Evolutionary conservation across 2,888 invertebrate genomes (phyloP).

Genomic region (Cryptus armator): DNA sequence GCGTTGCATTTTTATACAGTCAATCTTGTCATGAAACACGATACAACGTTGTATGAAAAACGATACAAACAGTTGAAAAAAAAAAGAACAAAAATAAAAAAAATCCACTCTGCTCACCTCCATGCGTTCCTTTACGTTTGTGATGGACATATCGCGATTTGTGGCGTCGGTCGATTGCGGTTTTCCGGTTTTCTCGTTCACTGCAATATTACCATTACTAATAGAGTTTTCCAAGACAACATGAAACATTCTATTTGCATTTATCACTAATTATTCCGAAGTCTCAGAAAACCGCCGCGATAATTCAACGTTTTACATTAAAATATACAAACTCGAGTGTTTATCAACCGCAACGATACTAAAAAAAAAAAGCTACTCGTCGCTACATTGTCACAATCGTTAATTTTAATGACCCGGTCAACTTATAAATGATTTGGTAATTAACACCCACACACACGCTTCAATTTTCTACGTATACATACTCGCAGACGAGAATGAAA

Average conservation of each 20-base stretch:
- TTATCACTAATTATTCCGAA: background rate
- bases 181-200: slow-evolving; percentile 40
- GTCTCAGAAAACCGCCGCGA: too few relatives aligned
- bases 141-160: slow-evolving; percentile 60
- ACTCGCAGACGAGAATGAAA: background rate
- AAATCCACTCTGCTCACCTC: slow-evolving; percentile 69
- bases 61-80: slow-evolving; percentile 21
- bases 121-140: slow-evolving; percentile 72
- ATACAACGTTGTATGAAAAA: background rate
- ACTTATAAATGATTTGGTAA: background rate
- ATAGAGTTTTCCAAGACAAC: background rate
- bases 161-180: slow-evolving; percentile 9
- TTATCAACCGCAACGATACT: background rate
- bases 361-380: background rate
- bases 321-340: background rate
- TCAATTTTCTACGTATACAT: background rate
- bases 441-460: background rate
- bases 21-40: slow-evolving; percentile 20
- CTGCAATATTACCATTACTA: slow-evolving; percentile 53
- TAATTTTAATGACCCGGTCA: background rate
- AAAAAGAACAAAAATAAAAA: slow-evolving; percentile 9
- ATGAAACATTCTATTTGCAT: background rate
- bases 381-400: background rate
- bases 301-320: background rate
- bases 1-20: background rate